These are phyloP conservation scores for Aspidoscelis tigris DNA, from an alignment of 2,113 vertebrate species.

Conservation along the genomic window DNA sequence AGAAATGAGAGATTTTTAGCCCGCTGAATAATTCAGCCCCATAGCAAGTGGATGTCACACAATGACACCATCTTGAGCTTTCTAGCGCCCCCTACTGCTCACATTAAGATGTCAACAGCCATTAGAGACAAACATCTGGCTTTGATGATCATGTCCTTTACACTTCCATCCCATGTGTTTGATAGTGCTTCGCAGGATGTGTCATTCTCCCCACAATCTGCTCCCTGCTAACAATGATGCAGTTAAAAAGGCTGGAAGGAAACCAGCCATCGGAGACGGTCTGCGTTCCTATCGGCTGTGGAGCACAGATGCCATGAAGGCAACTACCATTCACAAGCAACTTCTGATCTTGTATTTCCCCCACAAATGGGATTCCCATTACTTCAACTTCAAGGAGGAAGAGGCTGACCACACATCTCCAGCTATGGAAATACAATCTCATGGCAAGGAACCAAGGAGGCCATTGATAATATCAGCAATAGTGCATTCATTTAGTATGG, in stretches of 20 bases:
- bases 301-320: not conserved
- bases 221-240: not conserved
- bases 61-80: not conserved
- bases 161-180: not conserved
- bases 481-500: not conserved
- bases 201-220: not conserved
- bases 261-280: not conserved
- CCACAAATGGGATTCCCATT: not conserved
- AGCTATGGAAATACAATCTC: too few species aligned
- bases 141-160: not conserved
- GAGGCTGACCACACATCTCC: not conserved
- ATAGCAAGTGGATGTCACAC: not conserved
- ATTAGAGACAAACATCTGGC: not conserved
- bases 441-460: not conserved
- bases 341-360: not conserved
- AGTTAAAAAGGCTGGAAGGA: not conserved
- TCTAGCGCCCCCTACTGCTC: not conserved
- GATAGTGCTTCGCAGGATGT: not conserved
- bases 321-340: not conserved
- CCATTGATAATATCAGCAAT: not conserved
- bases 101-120: not conserved
- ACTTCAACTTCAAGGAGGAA: not conserved
- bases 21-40: not conserved
- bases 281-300: constrained; percentile 1
- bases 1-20: not conserved